Evolutionary conservation across 2,113 vertebrate genomes (phyloP), one percentile per base, ranked within the genome.

Genomic region (Odocoileus virginianus): DNA sequence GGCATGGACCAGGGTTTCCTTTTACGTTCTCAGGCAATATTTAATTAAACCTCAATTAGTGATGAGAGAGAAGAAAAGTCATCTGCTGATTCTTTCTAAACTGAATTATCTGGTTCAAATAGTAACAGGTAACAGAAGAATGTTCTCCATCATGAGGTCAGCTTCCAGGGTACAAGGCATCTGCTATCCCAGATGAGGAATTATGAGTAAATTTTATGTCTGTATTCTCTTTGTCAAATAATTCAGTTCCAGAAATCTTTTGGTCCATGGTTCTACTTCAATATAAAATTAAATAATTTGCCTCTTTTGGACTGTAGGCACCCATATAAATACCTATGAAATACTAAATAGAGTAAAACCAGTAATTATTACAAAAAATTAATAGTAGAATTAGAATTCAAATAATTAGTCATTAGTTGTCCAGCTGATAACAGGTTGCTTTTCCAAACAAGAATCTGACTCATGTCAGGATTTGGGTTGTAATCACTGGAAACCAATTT

Each of bases 211-310:
- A 94, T 86, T 83, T 87, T 45, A 94, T 74, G 5, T 79, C 55
- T 94, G 45, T 36, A 27, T 95, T 89, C 76, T 64, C 76, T 82
- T 88, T 78, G 60, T 95, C 60, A 88, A 94, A 84, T 33, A 90
- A 94, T 60, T 82, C 57, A 58, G 27, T 50, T 89, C 27, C 47
- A 27, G 17, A 95, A 93, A 93, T 74, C 30, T 96, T 94, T 90
- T 87, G 36, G 28, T 89, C 47, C 1, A 2, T 36, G 16, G 11
- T 17, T 94, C 40, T 84, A 74, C 52, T 97, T 96, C 91, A 45
- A 86, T 57, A 57, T 58, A 90, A 96, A 97, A 58, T 90, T 78
- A 95, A 97, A 40, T 90, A 78, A 74, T 81, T 84, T 94, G 47
- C 27, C 30, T 67, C 36, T 89, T 2, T 97, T 45, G 12, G 30